phyloP scores from a whole-genome alignment of 2,797 vertebrate genomes.

The Betta splendens region DNA sequence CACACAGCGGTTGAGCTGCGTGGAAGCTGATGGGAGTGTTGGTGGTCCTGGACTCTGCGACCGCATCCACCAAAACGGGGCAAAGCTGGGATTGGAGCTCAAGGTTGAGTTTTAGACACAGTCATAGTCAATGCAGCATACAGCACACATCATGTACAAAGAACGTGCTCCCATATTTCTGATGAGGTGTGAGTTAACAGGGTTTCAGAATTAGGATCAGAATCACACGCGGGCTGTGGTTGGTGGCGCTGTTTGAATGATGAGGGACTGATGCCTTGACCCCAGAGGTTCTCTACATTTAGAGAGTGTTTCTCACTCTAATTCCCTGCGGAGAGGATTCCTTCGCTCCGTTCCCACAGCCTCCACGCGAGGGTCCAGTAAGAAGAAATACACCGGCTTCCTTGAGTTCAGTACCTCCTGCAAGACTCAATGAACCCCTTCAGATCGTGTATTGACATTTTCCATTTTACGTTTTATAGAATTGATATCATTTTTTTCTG shows the following conservation, averaged over 20 bases:
- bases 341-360: slow-evolving; percentile 73
- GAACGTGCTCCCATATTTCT: neutral
- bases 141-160: slow-evolving; percentile 25
- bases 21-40: slow-evolving; percentile 59
- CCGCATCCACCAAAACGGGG: slow-evolving; percentile 58
- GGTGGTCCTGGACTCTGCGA: slow-evolving; percentile 63
- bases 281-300: slow-evolving; percentile 55
- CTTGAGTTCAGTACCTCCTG: slow-evolving; percentile 24
- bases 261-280: slow-evolving; percentile 31
- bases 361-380: slow-evolving; percentile 53
- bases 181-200: neutral
- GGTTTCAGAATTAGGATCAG: slow-evolving; percentile 29
- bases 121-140: neutral
- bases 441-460: neutral
- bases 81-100: slow-evolving; percentile 48
- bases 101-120: slow-evolving; percentile 31
- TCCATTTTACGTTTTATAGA: neutral
- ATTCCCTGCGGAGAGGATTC: slow-evolving; percentile 67
- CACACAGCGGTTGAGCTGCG: slow-evolving; percentile 43
- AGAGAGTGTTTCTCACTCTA: slow-evolving; percentile 63
- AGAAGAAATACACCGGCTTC: slow-evolving; percentile 44
- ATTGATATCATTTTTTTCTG: neutral
- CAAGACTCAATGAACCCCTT: slow-evolving; percentile 33
- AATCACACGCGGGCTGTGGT: slow-evolving; percentile 6
- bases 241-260: neutral